phyloP scores from a whole-genome alignment of 2,888 invertebrate genomes.

The Archaeoteleia sp. region DNA sequence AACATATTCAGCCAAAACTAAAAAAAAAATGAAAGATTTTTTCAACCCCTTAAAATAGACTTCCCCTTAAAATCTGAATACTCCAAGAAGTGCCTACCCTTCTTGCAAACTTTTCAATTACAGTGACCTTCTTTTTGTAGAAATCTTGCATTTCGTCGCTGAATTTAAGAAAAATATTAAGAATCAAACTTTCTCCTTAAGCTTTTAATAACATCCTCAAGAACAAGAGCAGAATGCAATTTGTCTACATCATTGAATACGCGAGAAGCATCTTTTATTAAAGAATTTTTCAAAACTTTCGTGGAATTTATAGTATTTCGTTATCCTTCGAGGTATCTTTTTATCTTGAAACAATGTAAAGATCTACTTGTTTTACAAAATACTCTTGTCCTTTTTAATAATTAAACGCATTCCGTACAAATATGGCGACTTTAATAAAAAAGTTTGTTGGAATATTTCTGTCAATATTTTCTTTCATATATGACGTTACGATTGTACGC shows the following conservation, averaged over 20 bases:
- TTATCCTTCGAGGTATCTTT: conserved; percentile 1
- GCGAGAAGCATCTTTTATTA: background rate
- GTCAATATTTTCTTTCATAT: too few species aligned
- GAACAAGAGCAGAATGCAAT: conserved; percentile 1
- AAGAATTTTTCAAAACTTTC: conserved; percentile 1
- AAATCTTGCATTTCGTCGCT: conserved; percentile 15
- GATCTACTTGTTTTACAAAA: background rate
- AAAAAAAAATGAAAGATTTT: too few species aligned
- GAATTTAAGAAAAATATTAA: conserved; percentile 25
- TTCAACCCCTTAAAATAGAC: too few species aligned
- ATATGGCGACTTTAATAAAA: background rate
- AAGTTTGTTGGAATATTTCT: background rate
- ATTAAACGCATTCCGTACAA: background rate
- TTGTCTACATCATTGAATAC: conserved; percentile 13
- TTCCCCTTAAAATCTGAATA: conserved; percentile 22
- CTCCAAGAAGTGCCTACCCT: conserved; percentile 9
- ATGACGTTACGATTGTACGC: too few species aligned
- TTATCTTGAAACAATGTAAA: background rate
- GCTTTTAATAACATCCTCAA: conserved; percentile 7
- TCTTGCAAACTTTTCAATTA: conserved; percentile 13
- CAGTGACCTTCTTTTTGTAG: conserved; percentile 9
- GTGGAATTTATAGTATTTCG: conserved; percentile 5
- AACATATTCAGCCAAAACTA: too few species aligned
- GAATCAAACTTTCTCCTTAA: conserved; percentile 12
- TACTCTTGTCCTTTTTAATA: background rate